phyloP scores from a whole-genome alignment of 2,888 invertebrate species.

The Anodontia alba region DNA sequence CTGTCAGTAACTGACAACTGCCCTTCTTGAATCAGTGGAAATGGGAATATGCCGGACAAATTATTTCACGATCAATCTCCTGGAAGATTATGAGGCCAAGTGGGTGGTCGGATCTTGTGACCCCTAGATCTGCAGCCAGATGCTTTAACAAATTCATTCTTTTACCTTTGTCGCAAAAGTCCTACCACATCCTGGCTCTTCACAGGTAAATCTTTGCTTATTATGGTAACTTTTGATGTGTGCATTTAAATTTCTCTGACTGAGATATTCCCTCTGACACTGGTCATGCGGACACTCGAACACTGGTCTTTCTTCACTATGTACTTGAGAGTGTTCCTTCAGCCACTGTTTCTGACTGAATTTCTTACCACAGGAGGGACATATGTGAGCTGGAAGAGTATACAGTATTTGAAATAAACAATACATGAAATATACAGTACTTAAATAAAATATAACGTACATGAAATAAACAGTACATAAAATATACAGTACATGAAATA shows the following conservation, averaged over 20 bases:
- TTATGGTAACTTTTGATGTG: conserved; percentile 76
- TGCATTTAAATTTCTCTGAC: conserved; percentile 70
- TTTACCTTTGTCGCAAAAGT: conserved; percentile 74
- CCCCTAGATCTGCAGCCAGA: too few species aligned
- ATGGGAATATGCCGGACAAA: too few species aligned
- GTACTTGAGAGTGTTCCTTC: conserved; percentile 66
- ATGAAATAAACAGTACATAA: too few species aligned
- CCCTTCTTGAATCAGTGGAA: too few species aligned
- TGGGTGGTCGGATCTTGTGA: too few species aligned
- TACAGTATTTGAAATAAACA: too few species aligned
- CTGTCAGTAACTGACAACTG: too few species aligned
- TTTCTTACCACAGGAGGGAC: conserved; percentile 64
- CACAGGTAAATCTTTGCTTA: conserved; percentile 67
- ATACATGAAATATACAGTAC: neutral
- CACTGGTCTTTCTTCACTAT: conserved; percentile 54
- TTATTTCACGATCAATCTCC: too few species aligned
- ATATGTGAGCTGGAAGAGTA: conserved; percentile 58
- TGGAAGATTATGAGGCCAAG: too few species aligned
- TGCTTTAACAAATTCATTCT: too few species aligned
- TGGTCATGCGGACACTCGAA: conserved; percentile 70
- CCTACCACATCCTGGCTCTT: conserved; percentile 65
- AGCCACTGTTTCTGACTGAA: conserved; percentile 67
- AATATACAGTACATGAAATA: too few species aligned
- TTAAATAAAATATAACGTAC: too few species aligned
- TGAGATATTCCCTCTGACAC: conserved; percentile 72